Evolutionary conservation across 2,113 vertebrate genomes (phyloP), one percentile per base, ranked within the genome.

Genomic region (Emydocephalus ijimae): DNA sequence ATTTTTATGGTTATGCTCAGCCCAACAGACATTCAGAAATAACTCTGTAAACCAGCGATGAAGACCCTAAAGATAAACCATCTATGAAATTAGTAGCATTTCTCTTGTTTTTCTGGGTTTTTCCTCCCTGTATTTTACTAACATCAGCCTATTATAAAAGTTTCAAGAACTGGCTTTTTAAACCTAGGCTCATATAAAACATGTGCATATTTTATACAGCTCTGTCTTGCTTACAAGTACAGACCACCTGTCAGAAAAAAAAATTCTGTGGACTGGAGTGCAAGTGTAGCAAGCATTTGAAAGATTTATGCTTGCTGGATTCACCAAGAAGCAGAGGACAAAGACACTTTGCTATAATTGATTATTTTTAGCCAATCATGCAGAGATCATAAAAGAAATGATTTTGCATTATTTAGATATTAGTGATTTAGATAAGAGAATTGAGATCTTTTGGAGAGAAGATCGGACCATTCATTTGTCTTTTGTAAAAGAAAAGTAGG

Each of bases 261-360:
- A 11, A 69, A n/a, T n/a, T 29, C 2, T 85, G 34, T 87, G 59
- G 87, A 8, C 52, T 90, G 6, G 89, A 81, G 11, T 74, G 59
- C 43, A 18, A 9, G 4, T 50, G 3, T 81, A 87, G 43, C 74
- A 94, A 59, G 18, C 87, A 93, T 89, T 93, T 85, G 8, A 61
- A 24, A 85, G 85, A 43, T 14, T 88, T 1, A 93, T 29, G 10
- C 85, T 91, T 52, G 15, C 87, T 91, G 29, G 59, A 93, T 85
- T 50, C 14, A 90, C 34, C 91, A 90, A 85, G 92, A 29, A 93
- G 39, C 91, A 93, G 52, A 39, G 8, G 34, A 81, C 61, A 57
- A n/a, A 69, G 61, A 56, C 18, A 5, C 20, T 92, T 92, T 89
- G 74, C 24, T 81, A 23, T 24, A 10, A 81, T 81, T 18, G 10